Conservation (phyloP, 2,888 invertebrate species). For the Mystacides longicornis region DNA sequence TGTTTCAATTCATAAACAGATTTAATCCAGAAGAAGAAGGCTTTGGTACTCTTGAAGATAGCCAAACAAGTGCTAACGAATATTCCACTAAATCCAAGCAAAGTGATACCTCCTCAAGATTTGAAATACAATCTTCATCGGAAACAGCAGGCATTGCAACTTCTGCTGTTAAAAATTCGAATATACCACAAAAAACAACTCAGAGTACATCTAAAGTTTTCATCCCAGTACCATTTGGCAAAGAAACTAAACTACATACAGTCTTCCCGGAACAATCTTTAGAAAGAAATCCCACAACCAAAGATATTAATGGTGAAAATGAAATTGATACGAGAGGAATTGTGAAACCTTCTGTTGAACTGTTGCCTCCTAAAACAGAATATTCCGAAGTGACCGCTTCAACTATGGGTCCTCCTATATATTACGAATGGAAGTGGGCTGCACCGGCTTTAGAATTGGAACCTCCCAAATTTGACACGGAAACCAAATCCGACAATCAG, state of each 20-base stretch:
- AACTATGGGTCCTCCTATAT: constrained; percentile 55
- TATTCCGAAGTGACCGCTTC: constrained; percentile 38
- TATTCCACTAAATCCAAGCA: constrained; percentile 5
- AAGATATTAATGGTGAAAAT: background rate
- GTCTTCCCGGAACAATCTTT: constrained; percentile 5
- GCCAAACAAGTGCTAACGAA: constrained; percentile 2
- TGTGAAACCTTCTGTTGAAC: constrained; percentile 32
- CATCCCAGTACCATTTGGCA: background rate
- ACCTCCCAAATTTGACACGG: constrained; percentile 36
- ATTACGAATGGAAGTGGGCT: constrained; percentile 61
- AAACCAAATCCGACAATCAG: constrained; percentile 37
- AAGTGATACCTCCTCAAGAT: background rate
- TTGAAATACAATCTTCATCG: constrained; percentile 24
- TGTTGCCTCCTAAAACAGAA: constrained; percentile 50
- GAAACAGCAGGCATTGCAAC: constrained; percentile 21
- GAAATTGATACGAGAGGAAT: constrained; percentile 14
- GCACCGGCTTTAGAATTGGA: constrained; percentile 52
- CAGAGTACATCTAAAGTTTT: constrained; percentile 3
- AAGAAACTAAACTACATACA: background rate
- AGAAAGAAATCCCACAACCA: constrained; percentile 1
- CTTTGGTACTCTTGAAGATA: constrained; percentile 2
- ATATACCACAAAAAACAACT: constrained; percentile 5
- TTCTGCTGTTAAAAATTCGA: constrained; percentile 13
- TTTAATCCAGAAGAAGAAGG: constrained; percentile 42
- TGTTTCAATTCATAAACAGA: constrained; percentile 42